Base-by-base conservation (phyloP, 1,140 invertebrate genomes). In the Lasioglossum albipes region DNA sequence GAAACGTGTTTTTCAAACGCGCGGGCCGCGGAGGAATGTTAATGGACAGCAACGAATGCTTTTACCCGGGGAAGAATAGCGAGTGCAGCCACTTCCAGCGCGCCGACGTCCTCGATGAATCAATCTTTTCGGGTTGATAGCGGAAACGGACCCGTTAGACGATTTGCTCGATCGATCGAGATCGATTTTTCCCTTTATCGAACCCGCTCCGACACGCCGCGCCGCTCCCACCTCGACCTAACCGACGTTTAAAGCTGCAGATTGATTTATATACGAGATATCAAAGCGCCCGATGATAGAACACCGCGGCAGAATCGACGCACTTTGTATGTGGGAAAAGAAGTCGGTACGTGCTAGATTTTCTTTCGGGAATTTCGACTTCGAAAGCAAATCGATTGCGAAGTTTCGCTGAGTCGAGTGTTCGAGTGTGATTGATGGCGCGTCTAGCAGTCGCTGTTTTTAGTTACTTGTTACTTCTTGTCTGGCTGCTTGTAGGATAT, bases 1-100 rank as follows among this genome's bases (percentile, higher is more conserved):
- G 54, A n/a, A 75, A 65, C 71, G 59, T 79, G 83, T 82, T 84
- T 85, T 67, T 72, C 73, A 36, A 36, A 36, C 36, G 36, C 5
- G 36, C 16, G 36, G 42, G 27, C n/a, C 45, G 68, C 54, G 68
- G 41, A 71, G 75, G 72, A 77, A 85, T 78, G 83, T 81, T 78
- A 67, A 81, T 80, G 71, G 74, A 84, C 61, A 78, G 66, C 83
- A 84, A 87, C 84, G 84, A 83, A 83, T 70, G 67, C 61, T 73
- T 77, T 71, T 52, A 52, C 70, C 59, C 2, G 9, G 69, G 49
- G 81, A 75, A 66, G 54, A 79, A 83, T 77, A 52, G 74, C 42
- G 31, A 9, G 74, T 22, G 27, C 13, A 12, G 68, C 54, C 69
- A 71, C 70, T 84, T 9, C 45, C 45, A 12, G 27, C 52, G n/a